Base-by-base conservation (phyloP, 2,888 invertebrate species). In the Ophion slaviceki region DNA sequence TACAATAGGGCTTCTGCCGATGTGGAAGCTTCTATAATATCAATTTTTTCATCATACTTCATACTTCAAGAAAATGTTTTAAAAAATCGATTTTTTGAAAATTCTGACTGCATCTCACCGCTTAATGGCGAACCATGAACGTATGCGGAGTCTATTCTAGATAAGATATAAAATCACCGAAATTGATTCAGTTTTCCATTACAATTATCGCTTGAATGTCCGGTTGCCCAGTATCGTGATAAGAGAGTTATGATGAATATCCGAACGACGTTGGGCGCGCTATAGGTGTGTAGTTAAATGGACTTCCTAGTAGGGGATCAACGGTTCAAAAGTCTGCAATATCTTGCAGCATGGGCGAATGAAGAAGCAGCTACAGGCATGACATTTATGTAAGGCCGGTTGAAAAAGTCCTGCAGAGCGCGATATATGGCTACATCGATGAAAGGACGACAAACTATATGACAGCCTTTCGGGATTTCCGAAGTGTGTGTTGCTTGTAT, bases 371-470 rank as follows among this genome's bases (percentile, higher is more conserved):
- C 28, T 24, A 53, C 17, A 61, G 62, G 53, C 20, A 62, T 11
- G 14, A 74, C 59, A 36, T 77, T 20, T 20, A 24, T 6, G 24
- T 36, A 32, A 57, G 57, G 32, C 24, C 67, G 67, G 57, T 67
- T 53, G 68, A 68, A 68, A 59, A 61, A n/a, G 32, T 67, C 81
- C 81, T 45, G 64, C 64, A 45, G 67, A 79, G 82, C 70, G 75
- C 85, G 76, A 79, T 85, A 85, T 85, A 79, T 82, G 53, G 76
- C 40, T 71, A 76, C 79, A 78, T 79, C 59, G 80, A 32, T 70
- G 45, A 61, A 78, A 47, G 78, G 66, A 77, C 67, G 36, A 62
- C 28, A 17, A 70, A 72, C 66, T 57, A 47, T 47, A 70, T 62
- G 45, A 45, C 45, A 14, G 36, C 61, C 74, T 47, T 62, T 61